These are phyloP conservation scores for Pachydiplax longipennis DNA, from an alignment of 2,888 invertebrate genomes.

Conservation along the genomic window DNA sequence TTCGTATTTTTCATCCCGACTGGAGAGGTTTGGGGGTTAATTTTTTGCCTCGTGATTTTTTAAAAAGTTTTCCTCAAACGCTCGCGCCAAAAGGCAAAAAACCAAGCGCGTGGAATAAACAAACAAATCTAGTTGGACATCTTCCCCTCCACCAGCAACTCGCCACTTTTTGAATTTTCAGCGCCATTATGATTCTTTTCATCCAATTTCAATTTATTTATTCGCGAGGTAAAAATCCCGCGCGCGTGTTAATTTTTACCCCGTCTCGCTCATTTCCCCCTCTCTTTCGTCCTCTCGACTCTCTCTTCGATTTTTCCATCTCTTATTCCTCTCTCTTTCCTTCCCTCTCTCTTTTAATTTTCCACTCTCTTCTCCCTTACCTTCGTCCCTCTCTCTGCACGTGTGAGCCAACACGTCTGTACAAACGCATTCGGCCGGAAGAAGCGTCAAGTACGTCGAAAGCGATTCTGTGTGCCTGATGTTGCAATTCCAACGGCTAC, in stretches of 20 bases:
- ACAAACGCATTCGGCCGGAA: constrained; percentile 25
- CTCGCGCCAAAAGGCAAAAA: not conserved
- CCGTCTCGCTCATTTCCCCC: not conserved
- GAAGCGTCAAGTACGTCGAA: constrained; percentile 39
- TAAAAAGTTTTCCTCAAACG: not conserved
- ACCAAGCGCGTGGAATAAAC: not conserved
- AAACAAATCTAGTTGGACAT: not conserved
- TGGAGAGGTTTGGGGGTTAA: too few relatives aligned
- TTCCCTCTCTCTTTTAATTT: not conserved
- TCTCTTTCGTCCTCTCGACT: not conserved
- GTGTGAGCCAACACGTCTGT: constrained; percentile 25
- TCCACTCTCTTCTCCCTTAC: not conserved
- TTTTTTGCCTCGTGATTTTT: too few relatives aligned
- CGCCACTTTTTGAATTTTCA: not conserved
- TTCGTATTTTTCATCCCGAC: too few relatives aligned
- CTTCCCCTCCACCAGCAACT: not conserved
- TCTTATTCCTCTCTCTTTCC: not conserved
- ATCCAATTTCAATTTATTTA: not conserved
- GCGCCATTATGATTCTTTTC: not conserved
- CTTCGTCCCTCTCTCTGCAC: not conserved
- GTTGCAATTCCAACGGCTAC: constrained; percentile 32
- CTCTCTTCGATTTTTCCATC: not conserved
- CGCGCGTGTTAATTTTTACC: not conserved
- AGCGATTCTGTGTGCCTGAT: constrained; percentile 37
- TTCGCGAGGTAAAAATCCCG: not conserved